Base-by-base conservation (phyloP, 2,113 vertebrate species). In the Cinclus cinclus region DNA sequence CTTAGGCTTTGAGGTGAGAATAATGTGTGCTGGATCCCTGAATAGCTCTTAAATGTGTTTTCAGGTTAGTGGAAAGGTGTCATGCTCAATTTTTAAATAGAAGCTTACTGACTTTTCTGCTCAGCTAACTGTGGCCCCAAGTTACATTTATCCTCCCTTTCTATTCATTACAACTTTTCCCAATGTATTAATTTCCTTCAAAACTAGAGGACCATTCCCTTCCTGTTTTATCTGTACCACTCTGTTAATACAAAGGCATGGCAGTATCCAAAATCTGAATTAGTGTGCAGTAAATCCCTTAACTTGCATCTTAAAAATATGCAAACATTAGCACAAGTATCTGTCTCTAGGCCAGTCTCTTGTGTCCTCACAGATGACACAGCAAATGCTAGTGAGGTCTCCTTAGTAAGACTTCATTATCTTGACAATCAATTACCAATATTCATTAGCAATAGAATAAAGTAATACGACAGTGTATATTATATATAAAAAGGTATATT, bases 61-160 rank as follows among this genome's bases (percentile, higher is more conserved):
- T 35, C 1, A 2, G 14, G 2, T 81, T 33, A 75, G 20, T 24
- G 37, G n/a, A 83, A 91, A 81, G 12, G 20, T 14, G 15, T 21
- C 13, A 6, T 4, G 23, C 25, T 75, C 35, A 25, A 23, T 11
- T 79, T 82, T 80, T 49, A 83, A 73, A 70, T 4, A 25, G 62
- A 75, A 64, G 11, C 11, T 83, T 95, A 18, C 31, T 70, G 59
- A 69, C 3, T 31, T 64, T 80, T 77, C 31, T 76, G 30, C 21
- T 49, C 2, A 4, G 33, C n/a, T 78, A 11, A 20, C 22, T 30
- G 6, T 6, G 75, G 5, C n/a, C 76, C 44, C 31, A 80, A 60
- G 16, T 56, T 59, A 22, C 0, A 2, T 60, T 56, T 1, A 0
- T 27, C 19, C 12, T 73, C 4, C 1, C 17, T 86, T 88, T n/a